Conservation (phyloP, 2,113 vertebrate genomes). For the Macrotis lagotis region DNA sequence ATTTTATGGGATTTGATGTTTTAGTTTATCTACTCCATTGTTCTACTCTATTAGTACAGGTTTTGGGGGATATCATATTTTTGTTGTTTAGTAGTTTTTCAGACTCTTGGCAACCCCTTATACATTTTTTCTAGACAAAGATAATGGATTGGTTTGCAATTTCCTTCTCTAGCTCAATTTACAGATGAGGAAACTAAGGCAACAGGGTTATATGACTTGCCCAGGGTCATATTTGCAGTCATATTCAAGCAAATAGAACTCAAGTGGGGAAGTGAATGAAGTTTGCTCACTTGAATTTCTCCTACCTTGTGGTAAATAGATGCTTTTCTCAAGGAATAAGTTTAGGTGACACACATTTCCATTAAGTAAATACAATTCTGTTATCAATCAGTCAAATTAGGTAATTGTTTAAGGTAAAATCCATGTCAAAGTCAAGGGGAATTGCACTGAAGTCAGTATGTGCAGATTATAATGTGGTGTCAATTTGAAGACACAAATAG, state of each 20-base stretch:
- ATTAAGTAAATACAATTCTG: background rate
- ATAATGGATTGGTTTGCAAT: background rate
- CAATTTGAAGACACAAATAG: slow-evolving; percentile 30
- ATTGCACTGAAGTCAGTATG: background rate
- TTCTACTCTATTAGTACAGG: background rate
- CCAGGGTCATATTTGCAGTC: background rate
- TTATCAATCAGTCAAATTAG: slow-evolving; percentile 19
- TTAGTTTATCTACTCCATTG: background rate
- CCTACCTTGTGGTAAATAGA: background rate
- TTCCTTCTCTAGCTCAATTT: background rate
- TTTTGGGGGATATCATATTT: background rate
- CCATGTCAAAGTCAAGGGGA: background rate
- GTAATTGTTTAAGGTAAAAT: slow-evolving; percentile 25
- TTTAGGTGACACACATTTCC: slow-evolving; percentile 16
- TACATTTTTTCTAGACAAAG: background rate
- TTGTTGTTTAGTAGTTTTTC: background rate
- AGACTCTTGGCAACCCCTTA: background rate
- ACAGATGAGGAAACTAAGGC: background rate
- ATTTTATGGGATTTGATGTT: background rate
- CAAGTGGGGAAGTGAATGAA: slow-evolving; percentile 34
- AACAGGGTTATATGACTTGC: background rate
- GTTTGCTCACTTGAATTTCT: slow-evolving; percentile 33
- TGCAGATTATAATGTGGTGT: background rate
- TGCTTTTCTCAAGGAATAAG: background rate
- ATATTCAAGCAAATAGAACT: slow-evolving; percentile 51